Evolutionary conservation across 2,888 invertebrate species (phyloP).

Genomic region (Tipula unca): DNA sequence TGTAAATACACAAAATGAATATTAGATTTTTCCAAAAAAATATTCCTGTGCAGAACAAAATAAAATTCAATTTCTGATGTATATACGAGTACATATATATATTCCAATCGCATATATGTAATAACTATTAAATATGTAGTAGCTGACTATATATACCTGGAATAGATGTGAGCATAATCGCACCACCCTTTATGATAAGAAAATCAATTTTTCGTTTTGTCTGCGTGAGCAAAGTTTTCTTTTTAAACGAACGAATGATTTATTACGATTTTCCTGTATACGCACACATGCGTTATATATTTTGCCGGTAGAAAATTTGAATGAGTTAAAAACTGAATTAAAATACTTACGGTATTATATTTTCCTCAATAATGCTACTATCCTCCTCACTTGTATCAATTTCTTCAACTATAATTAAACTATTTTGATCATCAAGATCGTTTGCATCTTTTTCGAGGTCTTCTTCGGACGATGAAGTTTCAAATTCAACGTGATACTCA

Average conservation of each 20-base stretch:
- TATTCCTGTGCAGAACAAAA: neutral
- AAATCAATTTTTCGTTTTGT: no score
- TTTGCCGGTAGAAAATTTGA: no score
- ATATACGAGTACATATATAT: no score
- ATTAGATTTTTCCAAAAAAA: neutral
- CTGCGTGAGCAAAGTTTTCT: no score
- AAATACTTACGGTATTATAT: neutral
- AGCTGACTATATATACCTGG: neutral
- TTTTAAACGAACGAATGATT: no score
- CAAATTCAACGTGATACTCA: neutral
- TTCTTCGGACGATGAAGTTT: constrained; percentile 14
- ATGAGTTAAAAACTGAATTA: no score
- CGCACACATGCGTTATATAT: no score
- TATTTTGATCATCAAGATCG: constrained; percentile 9
- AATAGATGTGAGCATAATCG: no score
- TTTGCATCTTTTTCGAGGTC: neutral
- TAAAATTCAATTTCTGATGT: neutral
- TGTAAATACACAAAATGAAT: neutral
- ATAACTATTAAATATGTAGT: neutral
- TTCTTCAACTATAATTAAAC: neutral
- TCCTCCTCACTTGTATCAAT: neutral
- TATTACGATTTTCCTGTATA: no score
- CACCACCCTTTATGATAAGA: no score
- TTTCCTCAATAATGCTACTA: neutral
- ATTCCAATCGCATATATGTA: neutral